These are phyloP conservation scores for Pogonomyrmex californicus DNA, from an alignment of 1,140 invertebrate genomes.

Conservation along the genomic window DNA sequence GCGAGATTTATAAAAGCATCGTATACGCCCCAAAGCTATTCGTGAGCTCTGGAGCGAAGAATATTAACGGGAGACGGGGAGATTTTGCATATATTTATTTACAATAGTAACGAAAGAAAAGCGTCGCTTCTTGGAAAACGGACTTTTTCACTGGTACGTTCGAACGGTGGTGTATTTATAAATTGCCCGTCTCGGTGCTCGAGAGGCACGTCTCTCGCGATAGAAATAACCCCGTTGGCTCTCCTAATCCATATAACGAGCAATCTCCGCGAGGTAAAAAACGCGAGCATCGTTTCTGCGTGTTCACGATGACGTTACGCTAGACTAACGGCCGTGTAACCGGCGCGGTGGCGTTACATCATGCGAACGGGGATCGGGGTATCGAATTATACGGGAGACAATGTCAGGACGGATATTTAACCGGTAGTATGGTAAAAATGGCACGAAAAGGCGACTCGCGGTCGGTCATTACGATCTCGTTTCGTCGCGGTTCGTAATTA, in stretches of 20 bases:
- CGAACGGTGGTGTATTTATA: not conserved
- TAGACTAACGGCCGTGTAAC: slow-evolving; percentile 39
- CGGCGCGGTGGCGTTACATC: slow-evolving; percentile 16
- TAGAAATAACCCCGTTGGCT: not conserved
- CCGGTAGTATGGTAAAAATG: slow-evolving; percentile 6
- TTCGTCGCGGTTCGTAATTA: slow-evolving; percentile 9
- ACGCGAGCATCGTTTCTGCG: slow-evolving; percentile 32
- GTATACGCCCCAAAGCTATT: not conserved
- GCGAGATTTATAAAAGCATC: slow-evolving; percentile 39
- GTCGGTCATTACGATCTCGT: slow-evolving; percentile 3
- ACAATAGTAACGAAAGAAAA: not conserved
- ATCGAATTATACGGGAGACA: slow-evolving; percentile 32
- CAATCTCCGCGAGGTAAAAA: slow-evolving; percentile 3
- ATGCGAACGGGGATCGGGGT: slow-evolving; percentile 5
- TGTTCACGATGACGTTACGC: slow-evolving; percentile 44
- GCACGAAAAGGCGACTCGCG: not conserved
- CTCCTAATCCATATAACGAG: slow-evolving; percentile 32
- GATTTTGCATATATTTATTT: slow-evolving; percentile 33
- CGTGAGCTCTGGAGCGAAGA: not conserved
- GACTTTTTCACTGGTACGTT: not conserved
- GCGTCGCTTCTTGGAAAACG: not conserved
- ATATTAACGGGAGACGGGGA: not conserved
- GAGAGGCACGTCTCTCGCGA: not conserved
- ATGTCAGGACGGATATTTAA: slow-evolving; percentile 32
- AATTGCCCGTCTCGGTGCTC: not conserved